Evolutionary conservation across 2,888 invertebrate genomes (phyloP).

Genomic region (Pachymerium ferrugineum): DNA sequence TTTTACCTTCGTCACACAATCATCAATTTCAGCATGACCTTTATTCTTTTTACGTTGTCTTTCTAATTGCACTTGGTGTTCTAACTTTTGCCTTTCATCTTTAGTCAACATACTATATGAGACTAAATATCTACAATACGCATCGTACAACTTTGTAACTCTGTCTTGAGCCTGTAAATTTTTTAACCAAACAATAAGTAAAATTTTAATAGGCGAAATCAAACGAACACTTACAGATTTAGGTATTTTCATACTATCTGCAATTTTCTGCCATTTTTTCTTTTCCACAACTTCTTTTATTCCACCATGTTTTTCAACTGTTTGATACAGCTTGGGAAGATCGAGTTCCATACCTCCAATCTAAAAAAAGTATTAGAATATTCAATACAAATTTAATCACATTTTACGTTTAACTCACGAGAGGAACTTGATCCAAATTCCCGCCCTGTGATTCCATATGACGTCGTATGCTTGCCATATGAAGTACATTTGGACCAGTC

Average conservation of each 20-base stretch:
- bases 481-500: slow-evolving; percentile 82
- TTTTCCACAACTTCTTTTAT: slow-evolving; percentile 76
- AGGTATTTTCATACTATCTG: slow-evolving; percentile 79
- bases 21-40: slow-evolving; percentile 37
- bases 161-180: slow-evolving; percentile 59
- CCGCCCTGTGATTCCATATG: slow-evolving; percentile 72
- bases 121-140: slow-evolving; percentile 83
- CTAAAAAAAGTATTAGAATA: slow-evolving; percentile 44
- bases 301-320: slow-evolving; percentile 78
- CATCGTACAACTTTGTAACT: slow-evolving; percentile 74
- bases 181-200: not conserved
- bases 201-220: not conserved
- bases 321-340: slow-evolving; percentile 74
- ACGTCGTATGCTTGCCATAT: slow-evolving; percentile 76
- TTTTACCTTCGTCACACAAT: slow-evolving; percentile 41
- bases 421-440: slow-evolving; percentile 66
- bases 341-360: slow-evolving; percentile 89
- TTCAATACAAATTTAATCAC: not conserved
- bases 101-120: slow-evolving; percentile 79
- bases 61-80: slow-evolving; percentile 61
- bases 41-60: slow-evolving; percentile 33
- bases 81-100: slow-evolving; percentile 65
- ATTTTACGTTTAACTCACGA: slow-evolving; percentile 54
- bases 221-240: slow-evolving; percentile 53
- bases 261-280: slow-evolving; percentile 81